Evolutionary conservation across 1,140 invertebrate genomes (phyloP), one percentile per base, ranked within the genome.

Genomic region (Lamellibrachia luymesi): DNA sequence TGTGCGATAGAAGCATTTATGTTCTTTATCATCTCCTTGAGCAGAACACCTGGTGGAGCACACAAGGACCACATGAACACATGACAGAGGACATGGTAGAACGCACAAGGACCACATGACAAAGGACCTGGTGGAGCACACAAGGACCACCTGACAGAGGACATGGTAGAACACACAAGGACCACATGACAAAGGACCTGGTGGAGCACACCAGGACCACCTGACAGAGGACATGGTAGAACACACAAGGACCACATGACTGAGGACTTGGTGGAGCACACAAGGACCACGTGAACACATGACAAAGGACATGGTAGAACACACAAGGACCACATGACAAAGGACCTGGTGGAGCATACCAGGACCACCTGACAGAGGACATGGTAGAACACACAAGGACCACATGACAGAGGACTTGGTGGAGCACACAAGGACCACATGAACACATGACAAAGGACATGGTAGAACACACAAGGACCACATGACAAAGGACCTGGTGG

Each of bases 1-100:
- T 22, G 38, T 38, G 38, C 25, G 5, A 80, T 80, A 22, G 64
- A 22, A 22, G 64, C 64, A 80, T 80, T 80, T 22, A 80, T 80
- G 64, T 80, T 80, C 64, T 80, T 80, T 80, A 80, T 80, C 64
- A 80, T 80, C 64, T 80, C 64, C 17, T 80, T 80, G 8, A 80
- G 64, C 64, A 80, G 64, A 17, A 22, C 13, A 80, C 64, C 64
- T 80, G 17, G 64, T 22, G 25, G 8, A 80, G 25, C 64, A 80
- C 64, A 80, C 64, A 80, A 80, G 64, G 64, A 80, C 38, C 64
- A 80, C 64, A 80, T 80, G 64, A 80, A 80, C 64, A 80, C 64
- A 80, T 80, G 64, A 80, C 64, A 80, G 64, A 80, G 64, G 64
- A 80, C 64, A 10, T 80, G 17, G 64, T 22, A 80, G 8, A 80